Base-by-base conservation (phyloP, 2,888 invertebrate species). In the Drosophila buzzatii region DNA sequence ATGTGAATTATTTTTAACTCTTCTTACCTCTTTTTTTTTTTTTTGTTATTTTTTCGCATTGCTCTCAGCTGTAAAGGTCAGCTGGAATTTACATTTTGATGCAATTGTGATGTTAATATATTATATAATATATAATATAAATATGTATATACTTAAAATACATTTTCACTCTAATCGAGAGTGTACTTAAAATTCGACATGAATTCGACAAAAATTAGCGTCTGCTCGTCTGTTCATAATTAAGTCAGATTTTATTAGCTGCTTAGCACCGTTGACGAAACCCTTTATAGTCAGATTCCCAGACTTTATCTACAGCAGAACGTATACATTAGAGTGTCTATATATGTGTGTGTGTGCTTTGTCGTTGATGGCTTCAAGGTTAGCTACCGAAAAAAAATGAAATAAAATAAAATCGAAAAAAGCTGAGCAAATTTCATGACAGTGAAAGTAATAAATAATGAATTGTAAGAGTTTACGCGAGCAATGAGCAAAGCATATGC, bases 401-500 rank as follows among this genome's bases (percentile, higher is more conserved):
- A 27, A 27, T 27, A 27, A 27, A 44, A 63, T 61, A 42, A 56
- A 45, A 71, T 53, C 49, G 56, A 61, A 18, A 62, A 83, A 72
- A 70, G 73, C 81, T 73, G 76, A 82, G 52, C 68, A 89, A 88
- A 84, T 90, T 87, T 82, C 79, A 82, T 85, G 83, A 73, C 86
- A 82, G 85, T 67, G 68, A 88, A 72, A 68, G 76, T 81, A 89
- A 90, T 89, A 85, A 90, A 85, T 85, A 85, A 90, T 85, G 90
- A 85, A 89, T 85, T 86, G 72, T 73, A 57, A 68, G 81, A 85
- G 74, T 70, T 82, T 85, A 85, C 72, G 72, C 71, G 64, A 67
- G 86, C 85, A 84, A 85, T 85, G 72, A 87, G 82, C 72, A 33
- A 52, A 53, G 70, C 68, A 74, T 85, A 82, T 88, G 90, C 60